Conservation (phyloP, 2,888 invertebrate species). For the Idaea straminata region DNA sequence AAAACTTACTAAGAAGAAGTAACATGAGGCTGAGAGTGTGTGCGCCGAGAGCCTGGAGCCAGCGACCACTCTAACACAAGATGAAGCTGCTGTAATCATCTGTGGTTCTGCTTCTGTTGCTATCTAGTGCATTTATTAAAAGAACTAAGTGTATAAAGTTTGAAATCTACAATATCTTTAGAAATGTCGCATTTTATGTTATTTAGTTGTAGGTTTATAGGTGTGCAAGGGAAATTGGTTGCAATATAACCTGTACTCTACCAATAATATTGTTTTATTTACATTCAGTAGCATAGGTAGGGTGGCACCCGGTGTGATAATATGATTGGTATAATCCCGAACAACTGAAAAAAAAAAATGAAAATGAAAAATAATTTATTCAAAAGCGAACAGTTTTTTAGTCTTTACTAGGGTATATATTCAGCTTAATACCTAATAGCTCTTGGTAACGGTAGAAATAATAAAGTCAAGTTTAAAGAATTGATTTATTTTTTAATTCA, state of each 20-base stretch:
- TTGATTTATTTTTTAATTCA: slow-evolving; percentile 9
- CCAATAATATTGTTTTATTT: not conserved
- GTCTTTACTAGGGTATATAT: too few species aligned
- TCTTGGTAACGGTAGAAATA: too few species aligned
- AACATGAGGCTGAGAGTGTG: slow-evolving; percentile 72
- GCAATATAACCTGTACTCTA: slow-evolving; percentile 33
- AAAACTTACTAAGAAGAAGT: slow-evolving; percentile 92
- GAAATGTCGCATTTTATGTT: slow-evolving; percentile 69
- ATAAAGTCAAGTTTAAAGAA: not conserved
- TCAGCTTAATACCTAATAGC: too few species aligned
- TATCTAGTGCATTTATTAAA: slow-evolving; percentile 51
- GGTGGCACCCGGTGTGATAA: too few species aligned
- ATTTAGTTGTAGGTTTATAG: slow-evolving; percentile 70
- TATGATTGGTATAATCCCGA: too few species aligned
- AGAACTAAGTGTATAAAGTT: slow-evolving; percentile 40
- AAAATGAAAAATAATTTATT: too few species aligned
- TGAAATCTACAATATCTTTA: slow-evolving; percentile 30
- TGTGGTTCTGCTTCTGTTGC: slow-evolving; percentile 67
- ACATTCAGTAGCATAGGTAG: not conserved
- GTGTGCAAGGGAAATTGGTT: slow-evolving; percentile 56
- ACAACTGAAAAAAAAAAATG: too few species aligned
- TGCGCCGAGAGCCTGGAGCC: slow-evolving; percentile 54
- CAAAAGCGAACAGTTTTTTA: too few species aligned
- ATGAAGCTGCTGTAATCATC: slow-evolving; percentile 62
- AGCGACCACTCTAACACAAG: slow-evolving; percentile 62